These are phyloP conservation scores for Pseudoips prasinana DNA, from an alignment of 2,888 invertebrate genomes.

Conservation along the genomic window DNA sequence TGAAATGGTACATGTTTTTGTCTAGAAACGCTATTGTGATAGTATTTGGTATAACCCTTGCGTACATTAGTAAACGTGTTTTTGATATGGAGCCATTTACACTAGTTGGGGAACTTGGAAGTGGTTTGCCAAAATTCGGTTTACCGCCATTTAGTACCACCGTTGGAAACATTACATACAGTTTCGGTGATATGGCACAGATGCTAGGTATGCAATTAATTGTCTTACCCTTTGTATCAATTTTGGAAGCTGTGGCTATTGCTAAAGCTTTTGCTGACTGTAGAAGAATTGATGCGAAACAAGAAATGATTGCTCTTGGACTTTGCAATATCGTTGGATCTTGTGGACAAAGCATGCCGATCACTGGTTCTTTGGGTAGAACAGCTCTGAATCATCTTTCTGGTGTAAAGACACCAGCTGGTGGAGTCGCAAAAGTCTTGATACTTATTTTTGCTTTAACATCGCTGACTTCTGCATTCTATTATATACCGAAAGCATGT, in stretches of 20 bases:
- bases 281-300: constrained; percentile 90
- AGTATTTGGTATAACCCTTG: constrained; percentile 86
- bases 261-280: constrained; percentile 90
- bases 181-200: constrained; percentile 84
- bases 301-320: constrained; percentile 95
- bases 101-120: constrained; percentile 85
- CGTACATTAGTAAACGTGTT: constrained; percentile 61
- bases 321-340: constrained; percentile 91
- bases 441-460: constrained; percentile 90
- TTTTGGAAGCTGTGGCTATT: constrained; percentile 88
- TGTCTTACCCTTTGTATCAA: constrained; percentile 86
- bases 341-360: constrained; percentile 93
- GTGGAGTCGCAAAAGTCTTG: constrained; percentile 88
- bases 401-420: constrained; percentile 92
- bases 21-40: constrained; percentile 92
- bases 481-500: constrained; percentile 92
- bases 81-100: constrained; percentile 79
- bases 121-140: constrained; percentile 86
- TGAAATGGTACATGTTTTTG: constrained; percentile 84
- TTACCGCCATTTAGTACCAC: constrained; percentile 85
- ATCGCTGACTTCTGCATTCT: constrained; percentile 90
- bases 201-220: constrained; percentile 83
- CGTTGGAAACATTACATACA: constrained; percentile 80
- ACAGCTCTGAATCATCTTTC: constrained; percentile 95
- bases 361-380: constrained; percentile 92